Evolutionary conservation across 2,113 vertebrate species (phyloP).

Genomic region (western clawed frog (Xenopus tropicalis)): DNA sequence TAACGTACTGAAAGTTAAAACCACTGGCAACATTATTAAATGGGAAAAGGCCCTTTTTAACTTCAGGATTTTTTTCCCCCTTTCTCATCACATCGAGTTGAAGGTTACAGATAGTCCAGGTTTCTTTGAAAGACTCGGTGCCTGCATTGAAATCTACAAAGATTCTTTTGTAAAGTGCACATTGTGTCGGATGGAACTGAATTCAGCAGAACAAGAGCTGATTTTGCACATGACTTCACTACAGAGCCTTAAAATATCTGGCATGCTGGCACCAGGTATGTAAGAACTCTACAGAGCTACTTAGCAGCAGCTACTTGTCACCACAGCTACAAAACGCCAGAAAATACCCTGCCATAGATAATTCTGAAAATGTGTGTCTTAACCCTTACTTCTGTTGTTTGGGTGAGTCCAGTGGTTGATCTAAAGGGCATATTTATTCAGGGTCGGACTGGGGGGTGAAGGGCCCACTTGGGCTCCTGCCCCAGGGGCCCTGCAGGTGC

Average conservation of each 20-base stretch:
- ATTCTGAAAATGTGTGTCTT: too few species aligned
- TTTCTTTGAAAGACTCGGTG: slow-evolving; percentile 45
- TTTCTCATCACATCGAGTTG: slow-evolving; percentile 43
- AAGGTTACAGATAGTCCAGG: not conserved
- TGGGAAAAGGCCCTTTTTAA: slow-evolving; percentile 26
- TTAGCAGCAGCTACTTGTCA: too few species aligned
- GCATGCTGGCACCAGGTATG: slow-evolving; percentile 28
- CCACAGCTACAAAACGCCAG: too few species aligned
- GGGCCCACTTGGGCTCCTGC: too few species aligned
- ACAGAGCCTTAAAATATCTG: slow-evolving; percentile 41
- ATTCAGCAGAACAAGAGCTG: slow-evolving; percentile 42
- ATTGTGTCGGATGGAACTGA: not conserved
- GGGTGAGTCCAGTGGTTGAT: too few species aligned
- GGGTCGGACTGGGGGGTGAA: too few species aligned
- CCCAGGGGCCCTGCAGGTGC: too few species aligned
- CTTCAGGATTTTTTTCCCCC: slow-evolving; percentile 40
- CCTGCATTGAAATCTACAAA: slow-evolving; percentile 42
- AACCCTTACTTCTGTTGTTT: too few species aligned
- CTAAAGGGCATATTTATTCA: too few species aligned
- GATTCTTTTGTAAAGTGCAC: slow-evolving; percentile 43
- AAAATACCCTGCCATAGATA: too few species aligned
- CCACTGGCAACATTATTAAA: not conserved
- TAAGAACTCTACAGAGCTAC: too few species aligned
- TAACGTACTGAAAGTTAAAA: slow-evolving; percentile 12
- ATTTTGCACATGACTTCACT: slow-evolving; percentile 48